phyloP scores from a whole-genome alignment of 2,113 vertebrate species.

The Plecturocebus donacophilus region DNA sequence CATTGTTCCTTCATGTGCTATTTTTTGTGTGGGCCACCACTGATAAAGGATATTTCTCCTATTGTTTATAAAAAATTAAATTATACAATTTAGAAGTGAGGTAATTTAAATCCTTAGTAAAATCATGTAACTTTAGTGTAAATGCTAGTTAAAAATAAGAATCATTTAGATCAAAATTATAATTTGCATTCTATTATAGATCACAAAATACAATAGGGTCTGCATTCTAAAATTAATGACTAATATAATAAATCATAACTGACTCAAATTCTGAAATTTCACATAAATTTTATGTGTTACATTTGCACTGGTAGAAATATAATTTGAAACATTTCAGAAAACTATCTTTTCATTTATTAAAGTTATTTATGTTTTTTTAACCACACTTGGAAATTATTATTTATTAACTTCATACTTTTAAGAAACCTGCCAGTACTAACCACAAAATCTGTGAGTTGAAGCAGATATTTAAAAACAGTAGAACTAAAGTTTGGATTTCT shows the following conservation, averaged over 20 bases:
- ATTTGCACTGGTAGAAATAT: conserved; percentile 1
- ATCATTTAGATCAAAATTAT: conserved; percentile 21
- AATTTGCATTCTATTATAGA: background rate
- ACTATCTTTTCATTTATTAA: background rate
- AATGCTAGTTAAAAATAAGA: background rate
- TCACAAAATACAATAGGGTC: background rate
- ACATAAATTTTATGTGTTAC: background rate
- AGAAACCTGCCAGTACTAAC: conserved; percentile 33
- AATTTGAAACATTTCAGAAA: conserved; percentile 44
- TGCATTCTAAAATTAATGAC: background rate
- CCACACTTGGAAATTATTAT: background rate
- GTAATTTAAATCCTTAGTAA: background rate
- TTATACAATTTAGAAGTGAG: background rate
- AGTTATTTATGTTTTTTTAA: conserved; percentile 55
- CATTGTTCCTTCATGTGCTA: background rate
- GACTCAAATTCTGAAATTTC: background rate
- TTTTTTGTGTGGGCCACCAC: background rate
- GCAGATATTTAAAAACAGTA: conserved; percentile 1
- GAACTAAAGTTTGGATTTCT: background rate
- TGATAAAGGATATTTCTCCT: background rate
- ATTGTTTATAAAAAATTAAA: conserved; percentile 8
- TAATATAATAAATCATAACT: background rate
- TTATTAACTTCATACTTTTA: conserved; percentile 42
- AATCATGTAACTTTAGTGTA: background rate
- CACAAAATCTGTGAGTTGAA: conserved; percentile 23